Percentiles rank a stretch among this genome's conserved stretches.
Conservation (phyloP, 2,113 vertebrate genomes). For the Chaetodon trifascialis region DNA sequence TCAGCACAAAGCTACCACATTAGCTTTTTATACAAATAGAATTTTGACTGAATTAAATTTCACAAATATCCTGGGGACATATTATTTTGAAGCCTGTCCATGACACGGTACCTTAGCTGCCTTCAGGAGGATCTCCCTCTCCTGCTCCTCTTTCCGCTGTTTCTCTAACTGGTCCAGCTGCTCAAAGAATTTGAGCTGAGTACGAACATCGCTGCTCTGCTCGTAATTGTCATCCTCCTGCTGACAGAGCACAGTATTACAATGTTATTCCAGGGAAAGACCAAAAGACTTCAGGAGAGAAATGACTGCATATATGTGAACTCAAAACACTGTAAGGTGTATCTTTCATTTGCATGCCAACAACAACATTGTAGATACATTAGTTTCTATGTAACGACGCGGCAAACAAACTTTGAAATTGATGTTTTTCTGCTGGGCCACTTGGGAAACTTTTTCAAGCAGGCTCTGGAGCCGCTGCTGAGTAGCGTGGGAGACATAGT, state of each 20-base stretch:
- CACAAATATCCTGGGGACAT: background rate
- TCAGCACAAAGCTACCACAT: background rate
- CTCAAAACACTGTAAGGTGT: too few species aligned
- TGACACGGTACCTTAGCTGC: slow-evolving; percentile 91
- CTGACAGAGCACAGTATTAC: slow-evolving; percentile 13
- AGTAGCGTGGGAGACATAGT: slow-evolving; percentile 93
- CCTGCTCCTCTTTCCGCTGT: slow-evolving; percentile 96
- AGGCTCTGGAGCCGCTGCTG: slow-evolving; percentile 94
- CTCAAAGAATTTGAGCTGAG: slow-evolving; percentile 96
- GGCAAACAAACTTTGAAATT: slow-evolving; percentile 88
- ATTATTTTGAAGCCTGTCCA: background rate
- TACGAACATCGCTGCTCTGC: slow-evolving; percentile 92
- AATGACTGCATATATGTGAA: background rate
- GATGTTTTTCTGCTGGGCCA: slow-evolving; percentile 94
- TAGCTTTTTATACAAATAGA: background rate
- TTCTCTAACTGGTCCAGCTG: slow-evolving; percentile 98
- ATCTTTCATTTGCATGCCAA: background rate
- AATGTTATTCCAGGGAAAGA: background rate
- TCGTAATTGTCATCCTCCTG: slow-evolving; percentile 94
- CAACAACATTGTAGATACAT: background rate
- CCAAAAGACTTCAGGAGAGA: background rate
- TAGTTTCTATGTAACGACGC: background rate
- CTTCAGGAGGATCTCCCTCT: slow-evolving; percentile 96
- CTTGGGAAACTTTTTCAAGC: slow-evolving; percentile 93
- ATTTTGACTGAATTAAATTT: background rate